phyloP scores from a whole-genome alignment of 2,113 vertebrate genomes.

The Pangasianodon hypophthalmus region DNA sequence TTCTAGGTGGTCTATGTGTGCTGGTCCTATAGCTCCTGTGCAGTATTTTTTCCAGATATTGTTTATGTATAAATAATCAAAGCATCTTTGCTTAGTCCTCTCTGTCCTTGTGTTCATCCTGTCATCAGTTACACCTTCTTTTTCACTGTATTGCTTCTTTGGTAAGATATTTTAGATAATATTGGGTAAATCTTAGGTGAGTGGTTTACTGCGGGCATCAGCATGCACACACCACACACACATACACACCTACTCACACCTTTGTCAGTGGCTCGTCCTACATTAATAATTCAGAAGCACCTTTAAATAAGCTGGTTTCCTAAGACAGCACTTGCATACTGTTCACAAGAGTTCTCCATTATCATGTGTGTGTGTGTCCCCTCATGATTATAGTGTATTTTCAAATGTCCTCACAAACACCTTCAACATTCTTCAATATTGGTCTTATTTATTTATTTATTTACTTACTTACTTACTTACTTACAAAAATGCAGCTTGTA shows the following conservation, averaged over 20 bases:
- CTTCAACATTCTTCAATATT: not conserved
- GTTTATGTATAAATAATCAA: not conserved
- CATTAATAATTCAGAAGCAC: constrained; percentile 35
- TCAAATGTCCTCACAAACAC: not conserved
- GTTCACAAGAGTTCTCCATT: not conserved
- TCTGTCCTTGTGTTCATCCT: not conserved
- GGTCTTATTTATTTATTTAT: not conserved
- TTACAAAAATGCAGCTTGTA: no score
- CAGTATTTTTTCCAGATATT: not conserved
- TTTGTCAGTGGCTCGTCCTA: constrained; percentile 19
- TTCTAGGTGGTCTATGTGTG: not conserved
- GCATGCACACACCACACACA: constrained; percentile 5
- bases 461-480: no score
- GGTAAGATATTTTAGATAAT: not conserved
- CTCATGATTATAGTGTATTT: not conserved
- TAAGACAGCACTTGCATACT: not conserved
- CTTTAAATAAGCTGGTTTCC: constrained; percentile 41
- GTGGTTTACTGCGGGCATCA: no score
- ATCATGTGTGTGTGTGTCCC: not conserved
- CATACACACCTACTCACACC: not conserved
- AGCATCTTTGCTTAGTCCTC: not conserved
- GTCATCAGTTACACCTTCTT: not conserved
- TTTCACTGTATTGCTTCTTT: not conserved
- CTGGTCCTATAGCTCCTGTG: not conserved
- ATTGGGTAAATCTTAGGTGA: not conserved